These are phyloP conservation scores for Phyllopteryx taeniolatus DNA, from an alignment of 2,113 vertebrate genomes.

Conservation along the genomic window DNA sequence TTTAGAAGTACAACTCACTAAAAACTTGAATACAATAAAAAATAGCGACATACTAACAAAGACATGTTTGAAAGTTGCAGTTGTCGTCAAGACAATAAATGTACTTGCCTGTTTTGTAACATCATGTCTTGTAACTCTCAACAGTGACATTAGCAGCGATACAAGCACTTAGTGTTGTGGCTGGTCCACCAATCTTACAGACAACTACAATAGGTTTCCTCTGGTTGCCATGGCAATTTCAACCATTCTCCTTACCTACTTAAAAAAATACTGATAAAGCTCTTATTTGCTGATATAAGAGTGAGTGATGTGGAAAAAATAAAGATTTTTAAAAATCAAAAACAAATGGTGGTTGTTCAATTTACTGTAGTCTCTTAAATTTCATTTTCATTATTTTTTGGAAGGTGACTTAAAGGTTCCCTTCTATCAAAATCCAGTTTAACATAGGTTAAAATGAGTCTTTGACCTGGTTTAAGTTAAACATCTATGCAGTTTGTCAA, in stretches of 20 bases:
- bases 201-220: not conserved
- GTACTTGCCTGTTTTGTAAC: not conserved
- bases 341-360: not conserved
- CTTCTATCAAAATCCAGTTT: too few relatives aligned
- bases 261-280: not conserved
- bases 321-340: not conserved
- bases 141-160: too few relatives aligned
- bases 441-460: too few relatives aligned
- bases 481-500: too few relatives aligned
- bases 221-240: not conserved
- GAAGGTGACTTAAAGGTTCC: not conserved
- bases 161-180: not conserved
- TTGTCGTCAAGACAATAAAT: not conserved
- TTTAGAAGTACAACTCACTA: not conserved
- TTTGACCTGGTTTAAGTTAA: too few relatives aligned
- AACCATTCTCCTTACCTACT: not conserved
- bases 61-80: not conserved
- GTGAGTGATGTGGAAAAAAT: not conserved
- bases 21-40: not conserved
- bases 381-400: not conserved
- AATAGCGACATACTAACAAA: not conserved
- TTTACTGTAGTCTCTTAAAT: not conserved
- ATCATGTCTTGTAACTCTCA: not conserved
- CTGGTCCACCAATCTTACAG: not conserved
- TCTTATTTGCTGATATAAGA: not conserved